Evolutionary conservation across 2,888 invertebrate genomes (phyloP).

Genomic region (Cheilosia scutellata): DNA sequence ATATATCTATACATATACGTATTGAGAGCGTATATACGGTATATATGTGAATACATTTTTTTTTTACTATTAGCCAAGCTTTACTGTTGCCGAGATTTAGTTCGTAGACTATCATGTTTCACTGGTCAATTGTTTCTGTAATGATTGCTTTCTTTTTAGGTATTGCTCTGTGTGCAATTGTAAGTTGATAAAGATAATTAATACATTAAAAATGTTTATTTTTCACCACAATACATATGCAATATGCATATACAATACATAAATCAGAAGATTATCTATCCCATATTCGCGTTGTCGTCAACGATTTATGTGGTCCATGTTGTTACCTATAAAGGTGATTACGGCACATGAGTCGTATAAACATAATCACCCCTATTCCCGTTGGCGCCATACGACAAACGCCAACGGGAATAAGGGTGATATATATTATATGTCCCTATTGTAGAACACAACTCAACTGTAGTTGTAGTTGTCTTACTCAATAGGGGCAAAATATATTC

Average conservation of each 20-base stretch:
- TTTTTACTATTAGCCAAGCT: neutral
- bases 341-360: too few species aligned
- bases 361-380: too few species aligned
- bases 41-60: neutral
- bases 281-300: too few species aligned
- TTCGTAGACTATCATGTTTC: constrained; percentile 70
- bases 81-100: neutral
- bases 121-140: neutral
- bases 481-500: too few species aligned
- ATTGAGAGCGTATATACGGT: neutral
- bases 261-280: neutral
- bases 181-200: constrained; percentile 2
- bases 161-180: constrained; percentile 1
- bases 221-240: neutral
- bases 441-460: too few species aligned
- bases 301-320: too few species aligned
- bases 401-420: too few species aligned
- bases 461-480: too few species aligned
- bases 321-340: too few species aligned
- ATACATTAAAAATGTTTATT: constrained; percentile 13
- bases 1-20: neutral
- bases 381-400: too few species aligned
- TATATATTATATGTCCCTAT: too few species aligned
- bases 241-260: neutral
- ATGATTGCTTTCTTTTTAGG: neutral